phyloP scores from a whole-genome alignment of 2,888 invertebrate species.

The Acronicta aceris region DNA sequence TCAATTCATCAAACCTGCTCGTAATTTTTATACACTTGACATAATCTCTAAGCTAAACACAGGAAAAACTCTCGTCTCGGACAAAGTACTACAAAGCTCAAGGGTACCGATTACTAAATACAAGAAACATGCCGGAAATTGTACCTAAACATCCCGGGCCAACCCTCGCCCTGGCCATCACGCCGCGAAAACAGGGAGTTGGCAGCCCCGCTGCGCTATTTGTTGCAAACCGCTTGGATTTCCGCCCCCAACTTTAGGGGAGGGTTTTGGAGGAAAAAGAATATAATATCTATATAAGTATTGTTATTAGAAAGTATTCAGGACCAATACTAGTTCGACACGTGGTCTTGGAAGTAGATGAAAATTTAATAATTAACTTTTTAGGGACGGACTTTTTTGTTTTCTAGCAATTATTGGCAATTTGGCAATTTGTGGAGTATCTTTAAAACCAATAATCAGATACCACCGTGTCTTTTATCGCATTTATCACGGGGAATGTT shows the following conservation, averaged over 20 bases:
- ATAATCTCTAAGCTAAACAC: slow-evolving; percentile 8
- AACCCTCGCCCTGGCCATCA: slow-evolving; percentile 54
- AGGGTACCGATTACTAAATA: slow-evolving; percentile 53
- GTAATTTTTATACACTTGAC: too few relatives aligned
- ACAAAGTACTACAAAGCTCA: slow-evolving; percentile 28
- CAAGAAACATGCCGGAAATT: slow-evolving; percentile 56
- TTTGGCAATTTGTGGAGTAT: too few relatives aligned
- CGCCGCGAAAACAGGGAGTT: slow-evolving; percentile 61
- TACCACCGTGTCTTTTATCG: too few relatives aligned
- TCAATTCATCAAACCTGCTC: too few relatives aligned
- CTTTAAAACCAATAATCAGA: too few relatives aligned
- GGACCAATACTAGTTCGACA: too few relatives aligned
- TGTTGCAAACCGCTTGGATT: slow-evolving; percentile 75
- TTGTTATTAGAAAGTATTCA: too few relatives aligned
- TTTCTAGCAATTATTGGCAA: too few relatives aligned
- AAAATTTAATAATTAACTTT: too few relatives aligned
- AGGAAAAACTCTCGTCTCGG: slow-evolving; percentile 7
- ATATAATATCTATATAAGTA: background rate
- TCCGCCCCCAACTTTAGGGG: slow-evolving; percentile 68
- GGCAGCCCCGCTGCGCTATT: slow-evolving; percentile 75
- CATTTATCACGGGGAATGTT: too few relatives aligned
- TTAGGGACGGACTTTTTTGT: too few relatives aligned
- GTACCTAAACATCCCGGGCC: slow-evolving; percentile 49
- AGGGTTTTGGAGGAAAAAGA: slow-evolving; percentile 38
- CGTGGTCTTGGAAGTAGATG: too few relatives aligned